Base-by-base conservation (phyloP, 1,140 invertebrate genomes). In the Mactra quadrangularis region DNA sequence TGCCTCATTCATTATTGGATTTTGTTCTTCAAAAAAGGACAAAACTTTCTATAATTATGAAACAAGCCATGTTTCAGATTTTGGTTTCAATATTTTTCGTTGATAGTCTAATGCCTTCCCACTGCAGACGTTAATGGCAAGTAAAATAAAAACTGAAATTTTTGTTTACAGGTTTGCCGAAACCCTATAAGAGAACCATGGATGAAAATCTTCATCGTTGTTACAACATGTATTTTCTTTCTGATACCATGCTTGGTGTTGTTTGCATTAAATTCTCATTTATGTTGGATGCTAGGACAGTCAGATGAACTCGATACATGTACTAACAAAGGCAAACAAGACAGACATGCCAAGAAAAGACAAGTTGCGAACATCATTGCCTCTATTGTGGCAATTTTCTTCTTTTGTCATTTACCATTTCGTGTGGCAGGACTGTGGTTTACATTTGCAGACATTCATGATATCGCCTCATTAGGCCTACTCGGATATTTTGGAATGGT, bases 391-490 rank as follows among this genome's bases (percentile, higher is more conserved):
- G 70, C 83, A 13, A 71, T 89, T 29, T 89, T 89, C 78, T 89
- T 89, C 60, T 50, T 88, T n/a, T 88, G 86, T 55, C 87, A 89
- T 71, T 81, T 87, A 41, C 88, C 88, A 47, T 87, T 85, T 66
- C 70, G 88, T 66, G 84, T 85, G 3, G 47, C 87, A 3, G 83
- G 75, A 3, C 62, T 88, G 19, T 88, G 85, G 86, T 62, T 82
- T 27, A 84, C 87, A 52, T 89, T 87, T 64, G 83, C 68, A 52
- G 50, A 76, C 22, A 52, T 13, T 0, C 6, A 53, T 13, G 70
- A 19, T 19, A 59, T 87, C 31, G 53, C 35, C 6, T 22, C 31
- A 6, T 66, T 89, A 7, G 81, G 83, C 19, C 60, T 85, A 27
- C 82, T 86, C 13, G 66, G 71, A 22, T 88, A 86, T 64, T 77